phyloP scores from a whole-genome alignment of 2,113 vertebrate species.

The Ardeotis arabs region DNA sequence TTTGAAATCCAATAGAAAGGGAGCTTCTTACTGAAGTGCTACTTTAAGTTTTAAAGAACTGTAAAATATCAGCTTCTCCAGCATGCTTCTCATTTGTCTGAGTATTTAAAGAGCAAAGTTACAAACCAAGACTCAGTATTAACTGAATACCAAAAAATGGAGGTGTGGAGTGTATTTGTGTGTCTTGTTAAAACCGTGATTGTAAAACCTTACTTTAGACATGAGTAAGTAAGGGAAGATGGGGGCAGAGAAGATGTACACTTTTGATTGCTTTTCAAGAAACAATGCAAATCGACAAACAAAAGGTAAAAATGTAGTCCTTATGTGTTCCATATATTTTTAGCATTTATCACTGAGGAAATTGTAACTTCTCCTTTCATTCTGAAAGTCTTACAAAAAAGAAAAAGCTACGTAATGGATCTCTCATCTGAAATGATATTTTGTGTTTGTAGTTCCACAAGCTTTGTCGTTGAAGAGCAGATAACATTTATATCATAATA shows the following conservation, averaged over 20 bases:
- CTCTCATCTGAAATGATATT: neutral
- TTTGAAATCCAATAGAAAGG: neutral
- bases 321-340: neutral
- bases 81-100: neutral
- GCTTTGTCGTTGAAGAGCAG: neutral
- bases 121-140: neutral
- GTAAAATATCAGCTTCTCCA: neutral
- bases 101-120: neutral
- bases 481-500: neutral
- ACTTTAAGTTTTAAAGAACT: neutral
- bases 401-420: neutral
- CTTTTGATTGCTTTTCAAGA: neutral
- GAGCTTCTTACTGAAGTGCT: neutral
- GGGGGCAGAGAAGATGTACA: neutral
- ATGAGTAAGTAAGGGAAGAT: neutral
- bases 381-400: neutral
- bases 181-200: neutral
- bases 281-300: neutral
- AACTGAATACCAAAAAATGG: neutral
- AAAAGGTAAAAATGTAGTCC: neutral
- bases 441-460: neutral
- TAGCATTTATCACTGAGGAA: neutral
- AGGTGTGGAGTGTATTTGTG: neutral
- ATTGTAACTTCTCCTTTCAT: neutral
- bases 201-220: neutral